Conservation (phyloP, 2,113 vertebrate species). For the Brachyistius frenatus region DNA sequence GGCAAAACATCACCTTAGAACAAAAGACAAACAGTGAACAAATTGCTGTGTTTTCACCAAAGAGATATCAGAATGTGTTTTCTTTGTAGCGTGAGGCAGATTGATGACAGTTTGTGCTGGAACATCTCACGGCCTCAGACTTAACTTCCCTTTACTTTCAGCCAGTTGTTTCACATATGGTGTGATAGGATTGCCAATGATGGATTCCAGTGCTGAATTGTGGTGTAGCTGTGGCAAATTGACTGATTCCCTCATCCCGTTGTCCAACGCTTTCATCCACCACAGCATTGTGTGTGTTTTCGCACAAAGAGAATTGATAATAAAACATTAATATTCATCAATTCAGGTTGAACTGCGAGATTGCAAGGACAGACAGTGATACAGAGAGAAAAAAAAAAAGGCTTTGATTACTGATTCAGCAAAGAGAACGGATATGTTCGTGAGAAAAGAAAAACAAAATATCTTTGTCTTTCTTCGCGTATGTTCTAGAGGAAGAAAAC, state of each 20-base stretch:
- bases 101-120: conserved; percentile 63
- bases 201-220: conserved; percentile 48
- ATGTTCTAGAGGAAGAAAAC: conserved; percentile 44
- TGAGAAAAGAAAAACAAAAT: conserved; percentile 14
- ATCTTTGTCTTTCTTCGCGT: conserved; percentile 46
- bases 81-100: conserved; percentile 68
- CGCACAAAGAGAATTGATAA: conserved; percentile 81
- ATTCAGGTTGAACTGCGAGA: conserved; percentile 61
- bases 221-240: conserved; percentile 63
- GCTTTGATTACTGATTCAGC: conserved; percentile 83
- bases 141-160: conserved; percentile 60
- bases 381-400: conserved; percentile 48
- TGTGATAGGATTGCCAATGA: conserved; percentile 69
- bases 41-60: conserved; percentile 67
- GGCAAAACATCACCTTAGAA: conserved; percentile 46
- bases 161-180: conserved; percentile 53
- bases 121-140: conserved; percentile 46
- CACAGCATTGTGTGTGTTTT: conserved; percentile 62
- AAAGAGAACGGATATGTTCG: conserved; percentile 69
- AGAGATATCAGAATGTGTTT: conserved; percentile 65
- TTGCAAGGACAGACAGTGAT: conserved; percentile 66
- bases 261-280: conserved; percentile 74
- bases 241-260: conserved; percentile 69
- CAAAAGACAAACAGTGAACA: conserved; percentile 67
- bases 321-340: conserved; percentile 82